A percentile compares a stretch with the other conserved stretches of the same genome.
Conservation (phyloP, 2,797 vertebrate genomes). For the Falco biarmicus region DNA sequence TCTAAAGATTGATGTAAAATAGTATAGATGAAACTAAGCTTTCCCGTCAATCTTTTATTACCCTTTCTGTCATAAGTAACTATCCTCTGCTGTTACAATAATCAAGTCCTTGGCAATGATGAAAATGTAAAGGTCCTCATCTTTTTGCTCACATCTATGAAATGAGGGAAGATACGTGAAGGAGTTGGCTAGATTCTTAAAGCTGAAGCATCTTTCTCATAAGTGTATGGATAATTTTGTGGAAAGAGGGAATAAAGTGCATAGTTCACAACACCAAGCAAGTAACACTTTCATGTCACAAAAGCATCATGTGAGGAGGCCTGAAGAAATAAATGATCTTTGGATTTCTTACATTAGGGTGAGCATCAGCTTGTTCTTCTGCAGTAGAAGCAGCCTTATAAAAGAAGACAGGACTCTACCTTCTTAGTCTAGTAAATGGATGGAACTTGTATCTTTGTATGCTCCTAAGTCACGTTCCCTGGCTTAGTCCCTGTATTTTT, state of each 20-base stretch:
- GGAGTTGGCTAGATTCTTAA: neutral
- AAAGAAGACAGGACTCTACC: neutral
- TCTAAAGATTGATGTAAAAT: neutral
- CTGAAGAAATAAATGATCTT: neutral
- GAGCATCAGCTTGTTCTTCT: neutral
- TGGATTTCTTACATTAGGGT: neutral
- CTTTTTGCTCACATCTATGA: neutral
- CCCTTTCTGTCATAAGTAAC: neutral
- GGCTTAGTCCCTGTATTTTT: neutral
- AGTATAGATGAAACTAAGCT: neutral
- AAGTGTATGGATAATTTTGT: neutral
- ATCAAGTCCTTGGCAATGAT: neutral
- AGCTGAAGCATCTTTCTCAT: neutral
- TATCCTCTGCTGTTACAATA: neutral
- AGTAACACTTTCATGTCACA: neutral
- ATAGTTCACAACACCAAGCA: neutral
- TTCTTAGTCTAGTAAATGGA: neutral
- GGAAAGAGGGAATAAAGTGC: neutral
- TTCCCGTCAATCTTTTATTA: neutral
- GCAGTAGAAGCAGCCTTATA: neutral
- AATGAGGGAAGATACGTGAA: neutral
- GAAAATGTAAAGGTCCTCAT: neutral
- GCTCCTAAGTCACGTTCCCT: neutral
- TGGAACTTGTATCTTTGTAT: neutral
- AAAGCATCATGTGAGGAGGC: rapidly evolving